These are phyloP conservation scores for Rhinoraja longicauda DNA, from an alignment of 2,797 vertebrate genomes.

Conservation along the genomic window DNA sequence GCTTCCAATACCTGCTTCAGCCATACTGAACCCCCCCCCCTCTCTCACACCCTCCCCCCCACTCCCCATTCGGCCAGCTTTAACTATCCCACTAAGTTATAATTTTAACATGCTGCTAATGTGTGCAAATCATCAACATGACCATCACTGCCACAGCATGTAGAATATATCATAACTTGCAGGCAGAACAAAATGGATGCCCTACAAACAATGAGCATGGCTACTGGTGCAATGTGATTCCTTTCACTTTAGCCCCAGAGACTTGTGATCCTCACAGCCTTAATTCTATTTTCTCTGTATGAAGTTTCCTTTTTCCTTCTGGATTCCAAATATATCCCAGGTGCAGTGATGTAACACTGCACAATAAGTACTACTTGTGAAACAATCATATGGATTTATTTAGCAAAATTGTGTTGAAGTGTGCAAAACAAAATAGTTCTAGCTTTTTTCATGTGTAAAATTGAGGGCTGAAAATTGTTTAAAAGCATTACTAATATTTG, in stretches of 20 bases:
- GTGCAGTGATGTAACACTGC: not conserved
- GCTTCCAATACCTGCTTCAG: too few relatives aligned
- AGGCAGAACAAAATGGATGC: too few relatives aligned
- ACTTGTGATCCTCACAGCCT: conserved; percentile 11
- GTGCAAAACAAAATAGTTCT: conserved; percentile 7
- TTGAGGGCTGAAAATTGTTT: not conserved
- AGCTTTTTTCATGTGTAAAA: conserved; percentile 15
- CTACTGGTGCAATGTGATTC: too few relatives aligned
- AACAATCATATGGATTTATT: conserved; percentile 32
- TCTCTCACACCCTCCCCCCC: too few relatives aligned
- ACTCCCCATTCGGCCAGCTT: too few relatives aligned
- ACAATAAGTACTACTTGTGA: not conserved
- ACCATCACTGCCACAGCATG: too few relatives aligned
- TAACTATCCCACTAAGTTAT: too few relatives aligned
- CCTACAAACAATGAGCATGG: too few relatives aligned
- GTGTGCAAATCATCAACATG: too few relatives aligned
- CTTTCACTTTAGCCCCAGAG: not conserved
- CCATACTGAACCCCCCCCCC: too few relatives aligned
- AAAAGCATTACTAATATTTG: conserved; percentile 11
- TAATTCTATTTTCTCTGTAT: conserved; percentile 5
- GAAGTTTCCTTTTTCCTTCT: not conserved
- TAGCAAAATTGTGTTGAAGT: conserved; percentile 19
- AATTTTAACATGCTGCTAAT: too few relatives aligned
- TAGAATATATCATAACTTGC: too few relatives aligned
- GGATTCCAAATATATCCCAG: conserved; percentile 13